A percentile compares a stretch with the other conserved stretches of the same genome.
phyloP scores from a whole-genome alignment of 2,797 vertebrate species.

The Meriones psammophilus region DNA sequence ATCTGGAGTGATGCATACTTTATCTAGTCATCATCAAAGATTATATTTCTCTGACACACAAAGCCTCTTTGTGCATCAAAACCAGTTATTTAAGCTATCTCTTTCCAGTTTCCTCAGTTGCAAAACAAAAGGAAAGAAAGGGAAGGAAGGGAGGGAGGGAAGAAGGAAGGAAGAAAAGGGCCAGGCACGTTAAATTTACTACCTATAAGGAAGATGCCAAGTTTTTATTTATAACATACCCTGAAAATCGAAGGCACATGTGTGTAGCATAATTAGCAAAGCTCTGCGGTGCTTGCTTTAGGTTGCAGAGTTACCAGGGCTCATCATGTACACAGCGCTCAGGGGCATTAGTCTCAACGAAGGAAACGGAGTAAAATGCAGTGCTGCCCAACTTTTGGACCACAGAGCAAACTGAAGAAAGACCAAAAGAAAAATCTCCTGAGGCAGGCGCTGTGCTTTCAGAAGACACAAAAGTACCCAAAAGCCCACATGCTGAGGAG shows the following conservation, averaged over 20 bases:
- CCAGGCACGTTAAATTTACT: slow-evolving; percentile 19
- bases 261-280: slow-evolving; percentile 23
- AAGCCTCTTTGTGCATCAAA: slow-evolving; percentile 18
- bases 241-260: slow-evolving; percentile 16
- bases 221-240: slow-evolving; percentile 15
- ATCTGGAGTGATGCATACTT: slow-evolving; percentile 62
- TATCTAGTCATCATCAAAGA: slow-evolving; percentile 59
- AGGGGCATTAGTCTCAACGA: slow-evolving; percentile 42
- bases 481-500: neutral
- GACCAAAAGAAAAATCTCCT: slow-evolving; percentile 29
- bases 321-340: slow-evolving; percentile 7
- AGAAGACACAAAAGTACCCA: slow-evolving; percentile 44
- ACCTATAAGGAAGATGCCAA: slow-evolving; percentile 1
- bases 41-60: slow-evolving; percentile 36
- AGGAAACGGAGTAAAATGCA: neutral
- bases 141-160: fast-evolving
- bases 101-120: slow-evolving; percentile 45
- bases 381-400: neutral
- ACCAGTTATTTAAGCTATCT: slow-evolving; percentile 46
- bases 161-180: neutral
- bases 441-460: slow-evolving; percentile 26
- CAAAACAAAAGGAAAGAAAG: neutral
- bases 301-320: neutral
- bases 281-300: neutral
- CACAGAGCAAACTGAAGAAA: slow-evolving; percentile 56